Base-by-base conservation (phyloP, 1,140 invertebrate genomes). In the Brachionus sp. region DNA sequence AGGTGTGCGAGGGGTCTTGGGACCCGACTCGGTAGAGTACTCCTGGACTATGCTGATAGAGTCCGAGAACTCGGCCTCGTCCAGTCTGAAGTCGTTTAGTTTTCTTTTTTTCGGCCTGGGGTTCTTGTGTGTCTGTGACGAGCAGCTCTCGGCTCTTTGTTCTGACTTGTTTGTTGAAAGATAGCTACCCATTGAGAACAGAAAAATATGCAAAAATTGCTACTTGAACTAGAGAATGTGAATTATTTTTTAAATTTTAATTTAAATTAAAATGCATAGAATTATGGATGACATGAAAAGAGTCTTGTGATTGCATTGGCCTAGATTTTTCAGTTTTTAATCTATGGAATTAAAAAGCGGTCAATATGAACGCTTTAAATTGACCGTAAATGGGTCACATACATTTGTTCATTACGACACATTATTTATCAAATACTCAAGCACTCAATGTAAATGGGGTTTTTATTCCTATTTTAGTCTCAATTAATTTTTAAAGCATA, bases 41-140 rank as follows among this genome's bases (percentile, higher is more conserved):
- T 23, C 37, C 6, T n/a, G 35, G 2, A 70, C 37, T 35, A 37
- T 39, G 35, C 37, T 39, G n/a, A 70, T 19, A 5, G 66, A 70
- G 33, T 70, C 66, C 9, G 64, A 33, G 4, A 70, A 44, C 7
- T 70, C 66, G 6, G 66, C 0, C 7, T 70, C 66, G 13, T 70
- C 66, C 9, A 23, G 3, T 70, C 37, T 70, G 66, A 23, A 70
- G 2, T 70, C 66, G 35, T 70, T 70, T 7, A 70, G 35, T 33
- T 70, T 70, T 70, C 66, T 37, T 39, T 70, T 70, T 70, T 70
- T 70, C 0, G 66, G 35, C 37, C 39, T 70, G 33, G 66, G 66
- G 16, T 70, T 70, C 9, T 70, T 37, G 33, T n/a, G n/a, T n/a
- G 35, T 29, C 2, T 7, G 19, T 12, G 62, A 2, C 16, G 29